Evolutionary conservation across 2,113 vertebrate species (phyloP).

Genomic region (Mustela nigripes): DNA sequence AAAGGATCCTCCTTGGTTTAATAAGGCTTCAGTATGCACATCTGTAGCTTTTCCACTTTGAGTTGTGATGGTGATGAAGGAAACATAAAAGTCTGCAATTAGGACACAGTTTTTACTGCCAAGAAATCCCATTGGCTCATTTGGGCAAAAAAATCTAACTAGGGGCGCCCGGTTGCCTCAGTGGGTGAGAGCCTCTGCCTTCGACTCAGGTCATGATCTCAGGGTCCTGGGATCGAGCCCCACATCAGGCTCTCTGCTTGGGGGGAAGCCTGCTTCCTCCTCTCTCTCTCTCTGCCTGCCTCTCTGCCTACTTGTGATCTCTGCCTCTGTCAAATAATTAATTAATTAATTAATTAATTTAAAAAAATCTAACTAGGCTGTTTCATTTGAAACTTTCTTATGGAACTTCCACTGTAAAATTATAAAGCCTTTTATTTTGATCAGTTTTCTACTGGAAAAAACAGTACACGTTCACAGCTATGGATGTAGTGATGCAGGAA

Average conservation of each 20-base stretch:
- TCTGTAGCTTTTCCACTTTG: background rate
- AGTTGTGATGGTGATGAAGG: background rate
- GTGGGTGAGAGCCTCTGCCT: too few relatives aligned
- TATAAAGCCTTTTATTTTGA: background rate
- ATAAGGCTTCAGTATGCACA: background rate
- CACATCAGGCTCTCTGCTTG: too few relatives aligned
- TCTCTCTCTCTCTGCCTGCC: too few relatives aligned
- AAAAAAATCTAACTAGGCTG: background rate
- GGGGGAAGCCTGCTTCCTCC: too few relatives aligned
- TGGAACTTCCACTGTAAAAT: background rate
- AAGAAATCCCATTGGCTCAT: background rate
- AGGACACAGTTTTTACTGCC: background rate
- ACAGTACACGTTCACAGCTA: background rate
- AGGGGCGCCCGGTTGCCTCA: too few relatives aligned
- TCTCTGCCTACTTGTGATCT: too few relatives aligned
- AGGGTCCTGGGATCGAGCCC: too few relatives aligned
- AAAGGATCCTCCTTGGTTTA: background rate
- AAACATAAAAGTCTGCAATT: background rate
- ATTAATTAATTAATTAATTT: too few relatives aligned
- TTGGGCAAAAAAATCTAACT: background rate
- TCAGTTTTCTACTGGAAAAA: slow-evolving; percentile 27
- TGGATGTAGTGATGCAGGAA: background rate
- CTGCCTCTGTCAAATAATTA: too few relatives aligned
- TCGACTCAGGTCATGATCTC: too few relatives aligned
- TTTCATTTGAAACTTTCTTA: background rate